phyloP scores from a whole-genome alignment of 1,140 invertebrate genomes.

The Calephelis virginiensis region DNA sequence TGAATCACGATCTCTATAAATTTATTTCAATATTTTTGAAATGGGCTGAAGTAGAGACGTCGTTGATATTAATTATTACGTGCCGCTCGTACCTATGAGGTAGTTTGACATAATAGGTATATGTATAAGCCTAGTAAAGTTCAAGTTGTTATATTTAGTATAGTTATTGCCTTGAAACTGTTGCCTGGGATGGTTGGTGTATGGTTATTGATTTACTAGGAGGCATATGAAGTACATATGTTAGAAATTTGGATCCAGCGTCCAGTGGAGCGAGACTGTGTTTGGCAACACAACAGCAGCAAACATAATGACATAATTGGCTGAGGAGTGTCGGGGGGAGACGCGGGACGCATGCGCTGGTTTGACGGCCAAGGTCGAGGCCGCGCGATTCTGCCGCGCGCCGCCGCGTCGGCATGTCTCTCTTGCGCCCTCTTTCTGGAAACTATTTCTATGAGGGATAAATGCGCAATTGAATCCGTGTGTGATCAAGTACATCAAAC shows the following conservation, averaged over 20 bases:
- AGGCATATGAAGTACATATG: conserved; percentile 27
- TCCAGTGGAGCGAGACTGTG: conserved; percentile 58
- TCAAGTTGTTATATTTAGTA: not conserved
- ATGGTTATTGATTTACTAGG: conserved; percentile 10
- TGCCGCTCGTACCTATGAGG: no score
- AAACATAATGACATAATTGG: conserved; percentile 76
- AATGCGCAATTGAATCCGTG: conserved; percentile 62
- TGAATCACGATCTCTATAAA: no score
- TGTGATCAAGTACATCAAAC: conserved; percentile 40
- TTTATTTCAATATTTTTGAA: no score
- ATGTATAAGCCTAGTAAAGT: not conserved
- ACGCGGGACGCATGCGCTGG: conserved; percentile 70
- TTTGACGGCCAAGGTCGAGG: conserved; percentile 78
- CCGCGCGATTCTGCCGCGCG: conserved; percentile 72
- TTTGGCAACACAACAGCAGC: conserved; percentile 65
- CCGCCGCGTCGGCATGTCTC: conserved; percentile 63
- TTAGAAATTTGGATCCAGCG: conserved; percentile 51
- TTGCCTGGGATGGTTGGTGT: not conserved
- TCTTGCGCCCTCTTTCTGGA: conserved; percentile 59
- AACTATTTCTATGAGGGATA: conserved; percentile 50
- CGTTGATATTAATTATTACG: no score
- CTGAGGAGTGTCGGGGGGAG: conserved; percentile 48
- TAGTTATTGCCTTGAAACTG: conserved; percentile 5
- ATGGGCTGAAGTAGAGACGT: no score
- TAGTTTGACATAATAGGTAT: no score